Evolutionary conservation across 1,140 invertebrate species (phyloP), one percentile per base, ranked within the genome.

Genomic region (Diabrotica virgifera): DNA sequence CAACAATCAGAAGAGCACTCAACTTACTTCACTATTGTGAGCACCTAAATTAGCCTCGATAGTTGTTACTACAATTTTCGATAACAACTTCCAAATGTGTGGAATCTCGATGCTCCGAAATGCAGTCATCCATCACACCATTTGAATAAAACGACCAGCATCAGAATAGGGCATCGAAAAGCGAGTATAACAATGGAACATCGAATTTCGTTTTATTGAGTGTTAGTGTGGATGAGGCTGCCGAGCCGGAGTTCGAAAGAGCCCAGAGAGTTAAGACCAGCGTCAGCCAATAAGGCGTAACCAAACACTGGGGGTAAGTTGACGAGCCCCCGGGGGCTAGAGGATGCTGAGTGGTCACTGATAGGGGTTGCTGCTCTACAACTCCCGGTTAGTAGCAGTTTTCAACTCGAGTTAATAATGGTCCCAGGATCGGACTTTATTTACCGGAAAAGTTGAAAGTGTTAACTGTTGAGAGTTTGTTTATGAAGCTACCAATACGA

Each of bases 341-440:
- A 52, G 53, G 53, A 52, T 63, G 61, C 53, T 63, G 61, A 63
- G 61, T 63, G 61, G 61, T 63, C 61, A 63, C 61, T 55, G 61
- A 63, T 63, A 63, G 14, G 59, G 46, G 53, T 14, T 52, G 59
- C 59, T 24, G 10, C 59, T 37, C 1, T 57, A 57, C 55, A 57
- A 57, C 36, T 40, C 55, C 55, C 36, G 36, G 10, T 36, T 57
- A 36, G 40, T 46, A 46, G 40, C 40, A 46, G 40, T 46, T 46
- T 46, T 46, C 40, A 46, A 10, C 40, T 46, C 40, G 40, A n/a
- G 40, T 46, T 46, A 46, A 46, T 46, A 46, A 46, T 46, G 40
- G 4, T 10, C 40, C 5, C 40, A 46, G 40, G 40, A 46, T n/a
- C 8, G 40, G 40, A 46, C n/a, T 46, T 46, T 46, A 46, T 8